Evolutionary conservation across 2,888 invertebrate species (phyloP).

Genomic region (Eupeodes latifasciatus): DNA sequence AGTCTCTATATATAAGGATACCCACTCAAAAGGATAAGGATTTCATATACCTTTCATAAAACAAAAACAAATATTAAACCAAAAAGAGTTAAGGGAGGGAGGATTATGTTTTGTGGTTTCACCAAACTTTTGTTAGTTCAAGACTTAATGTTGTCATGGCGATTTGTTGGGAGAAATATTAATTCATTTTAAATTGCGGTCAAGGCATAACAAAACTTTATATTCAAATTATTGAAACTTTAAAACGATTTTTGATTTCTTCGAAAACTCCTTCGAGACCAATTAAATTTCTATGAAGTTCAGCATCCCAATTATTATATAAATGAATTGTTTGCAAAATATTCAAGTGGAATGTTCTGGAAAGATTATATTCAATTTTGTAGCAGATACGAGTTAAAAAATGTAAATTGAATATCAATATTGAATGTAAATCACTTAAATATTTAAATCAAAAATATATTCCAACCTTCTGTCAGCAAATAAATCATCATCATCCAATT

Average conservation of each 20-base stretch:
- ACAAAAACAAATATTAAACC: not conserved
- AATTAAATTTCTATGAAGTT: not conserved
- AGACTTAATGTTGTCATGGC: not conserved
- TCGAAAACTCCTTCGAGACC: not conserved
- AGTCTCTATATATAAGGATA: too few species aligned
- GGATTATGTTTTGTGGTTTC: slow-evolving; percentile 1
- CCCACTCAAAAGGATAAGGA: not conserved
- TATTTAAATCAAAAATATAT: slow-evolving; percentile 9
- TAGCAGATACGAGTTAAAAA: not conserved
- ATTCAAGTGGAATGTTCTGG: not conserved
- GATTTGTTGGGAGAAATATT: not conserved
- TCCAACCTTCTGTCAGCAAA: slow-evolving; percentile 9
- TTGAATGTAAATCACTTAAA: not conserved
- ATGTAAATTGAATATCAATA: not conserved
- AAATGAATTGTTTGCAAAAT: not conserved
- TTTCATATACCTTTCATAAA: not conserved
- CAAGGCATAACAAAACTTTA: not conserved
- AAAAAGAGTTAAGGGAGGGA: not conserved
- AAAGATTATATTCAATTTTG: not conserved
- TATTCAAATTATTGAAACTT: not conserved
- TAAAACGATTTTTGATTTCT: slow-evolving; percentile 17
- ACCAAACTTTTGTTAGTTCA: not conserved
- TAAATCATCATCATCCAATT: slow-evolving; percentile 44
- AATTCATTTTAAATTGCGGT: slow-evolving; percentile 3
- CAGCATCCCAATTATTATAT: not conserved